Evolutionary conservation across 2,113 vertebrate species (phyloP).

Genomic region (Daubentonia madagascariensis): DNA sequence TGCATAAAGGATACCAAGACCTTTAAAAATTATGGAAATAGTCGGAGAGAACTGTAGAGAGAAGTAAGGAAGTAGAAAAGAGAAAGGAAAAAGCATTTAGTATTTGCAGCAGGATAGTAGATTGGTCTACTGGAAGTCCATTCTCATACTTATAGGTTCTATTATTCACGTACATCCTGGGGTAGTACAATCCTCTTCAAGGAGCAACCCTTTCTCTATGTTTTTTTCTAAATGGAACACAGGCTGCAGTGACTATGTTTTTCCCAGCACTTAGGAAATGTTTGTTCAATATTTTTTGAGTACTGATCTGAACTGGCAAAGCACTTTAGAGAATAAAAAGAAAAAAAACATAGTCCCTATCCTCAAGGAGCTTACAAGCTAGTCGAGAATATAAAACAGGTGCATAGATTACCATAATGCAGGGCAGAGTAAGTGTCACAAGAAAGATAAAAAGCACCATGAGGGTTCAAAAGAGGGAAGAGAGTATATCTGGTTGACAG

Average conservation of each 20-base stretch:
- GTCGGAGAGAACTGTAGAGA: background rate
- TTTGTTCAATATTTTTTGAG: background rate
- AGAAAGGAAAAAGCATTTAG: background rate
- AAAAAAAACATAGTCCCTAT: background rate
- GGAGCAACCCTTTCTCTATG: background rate
- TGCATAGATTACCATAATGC: background rate
- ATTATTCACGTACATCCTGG: background rate
- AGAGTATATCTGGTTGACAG: background rate
- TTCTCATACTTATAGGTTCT: background rate
- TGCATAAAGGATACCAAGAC: background rate
- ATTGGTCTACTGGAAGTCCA: background rate
- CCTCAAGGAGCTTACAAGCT: slow-evolving; percentile 6
- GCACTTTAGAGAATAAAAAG: background rate
- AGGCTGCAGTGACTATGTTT: background rate
- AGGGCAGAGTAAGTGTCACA: background rate
- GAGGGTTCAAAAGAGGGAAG: background rate
- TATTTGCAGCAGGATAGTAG: background rate
- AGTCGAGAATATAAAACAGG: background rate
- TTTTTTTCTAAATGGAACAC: background rate
- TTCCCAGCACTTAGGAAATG: background rate
- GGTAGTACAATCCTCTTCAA: background rate
- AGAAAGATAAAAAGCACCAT: background rate
- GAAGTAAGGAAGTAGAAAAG: slow-evolving; percentile 4
- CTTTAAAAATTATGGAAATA: background rate
- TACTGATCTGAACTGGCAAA: background rate